phyloP scores from a whole-genome alignment of 2,113 vertebrate species.

The Lycocorax pyrrhopterus region DNA sequence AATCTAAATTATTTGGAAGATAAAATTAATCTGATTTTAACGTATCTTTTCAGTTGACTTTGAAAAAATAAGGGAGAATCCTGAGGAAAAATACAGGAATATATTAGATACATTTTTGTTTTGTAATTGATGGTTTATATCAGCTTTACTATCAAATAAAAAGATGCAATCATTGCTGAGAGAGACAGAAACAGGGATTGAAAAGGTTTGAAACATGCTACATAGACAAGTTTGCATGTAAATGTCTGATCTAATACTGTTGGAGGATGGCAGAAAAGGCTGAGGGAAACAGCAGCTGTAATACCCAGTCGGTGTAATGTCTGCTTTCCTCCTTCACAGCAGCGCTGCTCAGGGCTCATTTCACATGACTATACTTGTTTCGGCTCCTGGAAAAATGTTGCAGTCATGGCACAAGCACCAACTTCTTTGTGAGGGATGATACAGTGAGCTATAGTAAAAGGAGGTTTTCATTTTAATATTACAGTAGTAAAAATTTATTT shows the following conservation, averaged over 20 bases:
- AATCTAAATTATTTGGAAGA: neutral
- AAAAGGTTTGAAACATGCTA: neutral
- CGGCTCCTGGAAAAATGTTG: neutral
- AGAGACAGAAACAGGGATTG: neutral
- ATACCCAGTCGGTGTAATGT: neutral
- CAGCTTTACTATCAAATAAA: neutral
- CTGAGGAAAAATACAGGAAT: neutral
- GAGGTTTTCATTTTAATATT: neutral
- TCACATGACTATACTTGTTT: conserved; percentile 17
- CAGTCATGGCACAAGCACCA: neutral
- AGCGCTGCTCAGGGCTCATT: neutral
- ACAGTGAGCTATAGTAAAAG: neutral
- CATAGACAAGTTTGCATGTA: neutral
- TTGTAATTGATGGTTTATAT: neutral
- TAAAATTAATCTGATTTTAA: neutral
- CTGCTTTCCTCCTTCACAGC: neutral
- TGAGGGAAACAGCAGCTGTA: neutral
- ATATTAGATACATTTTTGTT: neutral
- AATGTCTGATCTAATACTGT: neutral
- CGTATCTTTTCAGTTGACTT: neutral
- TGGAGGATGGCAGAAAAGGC: neutral
- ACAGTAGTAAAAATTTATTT: neutral
- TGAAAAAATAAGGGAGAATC: conserved; percentile 1
- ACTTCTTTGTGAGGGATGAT: neutral
- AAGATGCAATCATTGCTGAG: neutral